phyloP scores from a whole-genome alignment of 2,113 vertebrate species.

The Microcebus jonahi region DNA sequence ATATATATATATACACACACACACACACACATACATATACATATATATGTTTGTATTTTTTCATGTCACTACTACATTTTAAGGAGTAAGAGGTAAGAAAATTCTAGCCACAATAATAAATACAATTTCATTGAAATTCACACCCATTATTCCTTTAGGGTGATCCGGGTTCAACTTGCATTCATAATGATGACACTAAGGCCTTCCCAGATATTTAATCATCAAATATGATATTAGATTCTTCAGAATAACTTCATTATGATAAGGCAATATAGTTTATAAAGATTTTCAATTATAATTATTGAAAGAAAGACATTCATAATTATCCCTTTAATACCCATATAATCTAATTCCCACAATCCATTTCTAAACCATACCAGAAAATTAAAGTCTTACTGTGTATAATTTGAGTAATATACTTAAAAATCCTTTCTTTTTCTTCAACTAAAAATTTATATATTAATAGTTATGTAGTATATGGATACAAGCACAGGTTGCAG shows the following conservation, averaged over 20 bases:
- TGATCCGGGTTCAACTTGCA: not conserved
- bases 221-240: not conserved
- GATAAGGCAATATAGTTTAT: not conserved
- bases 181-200: not conserved
- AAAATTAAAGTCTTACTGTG: not conserved
- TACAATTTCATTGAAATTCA: not conserved
- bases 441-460: not conserved
- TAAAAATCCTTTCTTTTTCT: not conserved
- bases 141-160: not conserved
- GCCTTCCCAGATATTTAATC: not conserved
- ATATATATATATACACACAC: too few species aligned
- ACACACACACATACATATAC: not conserved
- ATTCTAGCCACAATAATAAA: not conserved
- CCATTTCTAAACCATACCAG: not conserved
- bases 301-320: not conserved
- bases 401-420: not conserved
- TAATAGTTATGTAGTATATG: not conserved
- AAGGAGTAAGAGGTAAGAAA: not conserved
- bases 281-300: not conserved
- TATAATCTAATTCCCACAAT: constrained; percentile 11
- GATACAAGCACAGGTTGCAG: not conserved
- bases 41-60: not conserved
- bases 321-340: not conserved
- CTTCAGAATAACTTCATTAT: not conserved
- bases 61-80: not conserved